Base-by-base conservation (phyloP, 2,888 invertebrate genomes). In the Cosmopolites sordidus region DNA sequence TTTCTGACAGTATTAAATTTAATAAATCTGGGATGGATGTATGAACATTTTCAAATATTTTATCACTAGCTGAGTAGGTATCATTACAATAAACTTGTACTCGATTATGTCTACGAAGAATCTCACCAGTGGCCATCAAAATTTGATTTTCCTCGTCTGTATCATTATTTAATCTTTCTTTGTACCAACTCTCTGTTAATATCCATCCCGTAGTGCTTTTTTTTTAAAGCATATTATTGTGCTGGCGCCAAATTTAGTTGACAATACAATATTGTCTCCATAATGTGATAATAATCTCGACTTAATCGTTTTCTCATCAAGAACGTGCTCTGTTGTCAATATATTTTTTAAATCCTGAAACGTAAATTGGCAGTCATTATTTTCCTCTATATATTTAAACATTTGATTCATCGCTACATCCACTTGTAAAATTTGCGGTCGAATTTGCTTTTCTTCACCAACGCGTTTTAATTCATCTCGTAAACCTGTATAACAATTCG, bases 11-110 rank as follows among this genome's bases (percentile, higher is more conserved):
- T 42, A 40, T 15, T n/a, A 48, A 41, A 2, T 48, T 41, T 27
- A 48, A 41, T 18, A 11, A 48, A 41, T 48, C 41, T 42, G 29
- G 40, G 41, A 48, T 47, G 37, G 38, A 47, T 47, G 39, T 9
- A 47, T 39, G 40, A 48, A 41, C n/a, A 15, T 48, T 22, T 43
- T 38, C 1, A 48, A 48, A 27, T 40, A 40, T 40, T 48, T 37
- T 47, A 18, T 47, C 38, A 47, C 47, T 37, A 27, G 27, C 27
- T 47, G 39, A 30, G 16, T 47, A 47, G 38, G 14, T 38, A 16
- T 47, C 37, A 47, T 47, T 47, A 17, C 30, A 29, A 14, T 47
- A 37, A 4, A 47, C 37, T 47, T 33, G 47, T 16, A 11, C 39
- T 39, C 37, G 16, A 15, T 38, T 47, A 16, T 40, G 22, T 15